Conservation (phyloP, 2,888 invertebrate species). For the Lampropteryx suffumata region DNA sequence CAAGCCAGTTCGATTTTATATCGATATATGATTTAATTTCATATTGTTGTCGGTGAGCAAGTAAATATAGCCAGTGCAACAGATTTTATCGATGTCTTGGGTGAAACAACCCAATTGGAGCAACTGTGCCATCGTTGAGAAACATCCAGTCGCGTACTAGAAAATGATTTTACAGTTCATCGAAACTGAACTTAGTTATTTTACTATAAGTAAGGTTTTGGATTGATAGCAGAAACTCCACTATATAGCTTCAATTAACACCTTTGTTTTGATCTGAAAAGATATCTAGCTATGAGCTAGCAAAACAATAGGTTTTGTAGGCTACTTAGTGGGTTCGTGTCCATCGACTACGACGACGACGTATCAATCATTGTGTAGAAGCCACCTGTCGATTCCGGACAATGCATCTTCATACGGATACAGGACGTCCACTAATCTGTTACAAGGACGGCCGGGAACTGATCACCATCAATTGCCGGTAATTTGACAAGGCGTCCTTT, state of each 20-base stretch:
- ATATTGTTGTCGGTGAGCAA: slow-evolving; percentile 16
- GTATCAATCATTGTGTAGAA: slow-evolving; percentile 64
- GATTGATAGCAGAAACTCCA: too few relatives aligned
- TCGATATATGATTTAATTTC: neutral
- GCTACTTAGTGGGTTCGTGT: too few relatives aligned
- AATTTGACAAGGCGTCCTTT: slow-evolving; percentile 16
- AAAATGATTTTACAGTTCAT: neutral
- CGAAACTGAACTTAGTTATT: neutral
- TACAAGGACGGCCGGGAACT: slow-evolving; percentile 28
- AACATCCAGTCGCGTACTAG: neutral
- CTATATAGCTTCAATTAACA: too few relatives aligned
- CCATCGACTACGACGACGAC: slow-evolving; percentile 27
- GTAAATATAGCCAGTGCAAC: slow-evolving; percentile 17
- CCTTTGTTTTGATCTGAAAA: too few relatives aligned
- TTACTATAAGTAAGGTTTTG: too few relatives aligned
- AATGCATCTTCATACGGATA: slow-evolving; percentile 65
- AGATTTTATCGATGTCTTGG: slow-evolving; percentile 16
- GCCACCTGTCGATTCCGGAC: slow-evolving; percentile 72
- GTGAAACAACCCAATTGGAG: slow-evolving; percentile 5
- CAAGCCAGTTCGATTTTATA: neutral
- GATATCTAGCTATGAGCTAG: too few relatives aligned
- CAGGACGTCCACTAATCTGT: slow-evolving; percentile 49
- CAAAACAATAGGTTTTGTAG: too few relatives aligned
- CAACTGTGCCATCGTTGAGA: slow-evolving; percentile 9
- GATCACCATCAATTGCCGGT: slow-evolving; percentile 13